A percentile compares a stretch with the other conserved stretches of the same genome.
phyloP scores from a whole-genome alignment of 2,797 vertebrate species.

The Oophaga sylvatica region DNA sequence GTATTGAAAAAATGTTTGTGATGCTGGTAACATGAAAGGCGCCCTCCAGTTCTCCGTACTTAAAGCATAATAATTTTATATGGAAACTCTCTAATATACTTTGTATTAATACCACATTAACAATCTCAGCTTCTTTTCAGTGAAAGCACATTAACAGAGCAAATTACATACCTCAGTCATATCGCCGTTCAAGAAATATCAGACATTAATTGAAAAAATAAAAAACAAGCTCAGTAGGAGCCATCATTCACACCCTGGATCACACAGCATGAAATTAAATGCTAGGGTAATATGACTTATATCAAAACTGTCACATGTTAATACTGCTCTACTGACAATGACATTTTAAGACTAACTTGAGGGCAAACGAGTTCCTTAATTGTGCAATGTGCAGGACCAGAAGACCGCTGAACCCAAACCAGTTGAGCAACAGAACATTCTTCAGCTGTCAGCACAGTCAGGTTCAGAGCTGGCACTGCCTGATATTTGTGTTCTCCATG shows the following conservation, averaged over 20 bases:
- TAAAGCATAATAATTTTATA: not conserved
- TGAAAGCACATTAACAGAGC: not conserved
- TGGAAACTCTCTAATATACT: not conserved
- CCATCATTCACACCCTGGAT: not conserved
- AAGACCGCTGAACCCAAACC: slow-evolving; percentile 7
- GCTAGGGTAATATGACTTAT: slow-evolving; percentile 32
- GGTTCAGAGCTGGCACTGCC: not conserved
- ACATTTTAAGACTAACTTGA: slow-evolving; percentile 36
- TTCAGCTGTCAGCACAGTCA: not conserved
- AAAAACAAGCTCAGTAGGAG: not conserved
- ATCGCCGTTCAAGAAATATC: not conserved
- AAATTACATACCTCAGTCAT: not conserved
- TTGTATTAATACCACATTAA: not conserved
- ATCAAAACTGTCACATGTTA: slow-evolving; percentile 44
- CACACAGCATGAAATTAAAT: slow-evolving; percentile 54
- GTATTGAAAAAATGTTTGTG: no score
- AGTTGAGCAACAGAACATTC: slow-evolving; percentile 4
- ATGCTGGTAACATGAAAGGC: no score
- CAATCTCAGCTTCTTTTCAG: not conserved
- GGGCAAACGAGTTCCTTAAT: slow-evolving; percentile 37
- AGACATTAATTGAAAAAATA: not conserved
- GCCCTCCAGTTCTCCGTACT: not conserved
- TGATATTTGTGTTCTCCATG: not conserved
- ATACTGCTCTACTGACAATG: slow-evolving; percentile 11
- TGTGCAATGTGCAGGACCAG: not conserved